Evolutionary conservation across 2,113 vertebrate genomes (phyloP), one percentile per base, ranked within the genome.

Genomic region (Pteropus alecto): DNA sequence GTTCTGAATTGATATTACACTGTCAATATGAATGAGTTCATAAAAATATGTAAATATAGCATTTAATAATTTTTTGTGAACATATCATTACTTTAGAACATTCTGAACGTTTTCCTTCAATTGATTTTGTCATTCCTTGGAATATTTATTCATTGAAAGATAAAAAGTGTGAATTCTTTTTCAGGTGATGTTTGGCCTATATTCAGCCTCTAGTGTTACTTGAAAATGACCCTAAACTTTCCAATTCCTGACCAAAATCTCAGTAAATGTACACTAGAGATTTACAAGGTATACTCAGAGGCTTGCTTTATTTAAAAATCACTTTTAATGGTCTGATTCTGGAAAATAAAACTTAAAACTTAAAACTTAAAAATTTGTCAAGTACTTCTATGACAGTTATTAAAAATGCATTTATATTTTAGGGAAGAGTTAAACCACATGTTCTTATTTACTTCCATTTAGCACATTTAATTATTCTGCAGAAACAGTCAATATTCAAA

Each of bases 401-500:
- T 95, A 95, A 97, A 97, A 93, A 91, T 92, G 61, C 56, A 95
- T 97, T 97, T 96, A 14, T 93, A 87, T 93, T 93, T 96, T 60
- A 94, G 73, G 43, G 35, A 78, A 76, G 83, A 97, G 88, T 90
- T 73, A 91, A 95, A 86, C 68, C 93, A 84, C 94, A 92, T 98
- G 88, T 87, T 96, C 91, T 84, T 74, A 87, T 93, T 94, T 96
- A 70, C 68, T 95, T 63, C 82, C 71, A 89, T 89, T 93, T 93
- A 96, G 41, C 89, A 94, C 97, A 93, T 93, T 82, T 73, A 96
- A 79, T 78, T 70, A 63, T 87, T 96, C 96, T 95, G 56, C 58
- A 96, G 58, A 95, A 86, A 84, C 74, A 93, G 92, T 95, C 86
- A 93, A 92, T 93, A 63, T 65, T 54, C 54, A 79, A 86, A 91